These are phyloP conservation scores for Lepidocolaptes lacrymiger DNA, from an alignment of 2,797 vertebrate genomes.

Conservation along the genomic window DNA sequence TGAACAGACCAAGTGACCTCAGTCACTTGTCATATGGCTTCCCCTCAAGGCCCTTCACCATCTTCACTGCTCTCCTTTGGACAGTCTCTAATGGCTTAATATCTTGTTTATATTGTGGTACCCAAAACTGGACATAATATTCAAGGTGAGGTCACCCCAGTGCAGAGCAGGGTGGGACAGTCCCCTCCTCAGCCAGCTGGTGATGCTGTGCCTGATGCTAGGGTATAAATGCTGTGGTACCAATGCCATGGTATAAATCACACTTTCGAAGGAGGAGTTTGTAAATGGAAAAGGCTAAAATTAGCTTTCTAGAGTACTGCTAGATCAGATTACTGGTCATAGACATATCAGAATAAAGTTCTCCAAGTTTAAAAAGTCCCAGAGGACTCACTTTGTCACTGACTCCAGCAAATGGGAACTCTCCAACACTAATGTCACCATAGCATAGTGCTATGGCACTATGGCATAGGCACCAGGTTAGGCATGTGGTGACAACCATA, in stretches of 20 bases:
- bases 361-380: neutral
- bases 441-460: too few species aligned
- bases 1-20: neutral
- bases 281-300: neutral
- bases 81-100: neutral
- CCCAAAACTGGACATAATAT: neutral
- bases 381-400: neutral
- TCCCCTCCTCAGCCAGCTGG: neutral
- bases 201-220: neutral
- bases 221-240: neutral
- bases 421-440: rapidly evolving
- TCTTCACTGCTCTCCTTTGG: neutral
- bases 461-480: rapidly evolving
- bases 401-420: neutral
- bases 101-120: neutral
- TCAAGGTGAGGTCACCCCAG: neutral
- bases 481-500: neutral
- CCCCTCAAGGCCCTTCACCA: neutral
- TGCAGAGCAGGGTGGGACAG: neutral
- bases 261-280: neutral
- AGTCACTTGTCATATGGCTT: neutral
- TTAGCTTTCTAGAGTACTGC: neutral
- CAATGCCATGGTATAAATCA: neutral
- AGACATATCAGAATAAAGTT: neutral
- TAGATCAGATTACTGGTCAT: neutral